Evolutionary conservation across 2,113 vertebrate species (phyloP), one percentile per base, ranked within the genome.

Genomic region (Dendropsophus ebraccatus): DNA sequence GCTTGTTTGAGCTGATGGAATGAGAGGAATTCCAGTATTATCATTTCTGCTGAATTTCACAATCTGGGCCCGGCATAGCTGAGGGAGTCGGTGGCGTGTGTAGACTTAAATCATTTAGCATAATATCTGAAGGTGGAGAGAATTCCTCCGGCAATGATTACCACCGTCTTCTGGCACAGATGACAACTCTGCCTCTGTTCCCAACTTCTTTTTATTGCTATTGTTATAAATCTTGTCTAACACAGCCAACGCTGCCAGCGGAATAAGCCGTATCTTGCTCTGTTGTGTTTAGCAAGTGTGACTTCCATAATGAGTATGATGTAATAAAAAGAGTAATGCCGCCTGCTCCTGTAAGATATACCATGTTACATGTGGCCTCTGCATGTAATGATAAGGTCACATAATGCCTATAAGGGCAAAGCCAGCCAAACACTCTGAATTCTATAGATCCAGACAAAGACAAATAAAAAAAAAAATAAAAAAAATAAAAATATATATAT

Each of bases 1-100:
- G 62, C 62, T 70, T 72, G 77, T 81, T 70, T 81, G 49, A 72
- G 28, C 77, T 21, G 5, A 35, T 60, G 84, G 84, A 86, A 86
- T 86, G 84, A 86, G 69, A 72, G 67, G 84, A 86, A 86, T 86
- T 81, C 81, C 25, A 35, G 62, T 86, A 86, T 86, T 60, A 81
- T 80, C 76, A 73, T 86, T 86, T 86, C 76, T 86, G 84, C 84
- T 81, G 84, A 73, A 52, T 80, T 86, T 86, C 76, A 80, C 60
- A 80, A 72, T 52, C 54, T 49, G 2, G 25, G 41, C 50, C 62
- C 80, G 67, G 65, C 49, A 73, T 41, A 30, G 84, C 62, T 56
- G 49, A 80, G 84, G 76, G 35, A 81, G 77, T 81, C 23, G n/a
- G n/a, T 58, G 77, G 84, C 77, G 67, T 86, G 84, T 86, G 84